phyloP scores from a whole-genome alignment of 2,113 vertebrate genomes.

The Macrotis lagotis region DNA sequence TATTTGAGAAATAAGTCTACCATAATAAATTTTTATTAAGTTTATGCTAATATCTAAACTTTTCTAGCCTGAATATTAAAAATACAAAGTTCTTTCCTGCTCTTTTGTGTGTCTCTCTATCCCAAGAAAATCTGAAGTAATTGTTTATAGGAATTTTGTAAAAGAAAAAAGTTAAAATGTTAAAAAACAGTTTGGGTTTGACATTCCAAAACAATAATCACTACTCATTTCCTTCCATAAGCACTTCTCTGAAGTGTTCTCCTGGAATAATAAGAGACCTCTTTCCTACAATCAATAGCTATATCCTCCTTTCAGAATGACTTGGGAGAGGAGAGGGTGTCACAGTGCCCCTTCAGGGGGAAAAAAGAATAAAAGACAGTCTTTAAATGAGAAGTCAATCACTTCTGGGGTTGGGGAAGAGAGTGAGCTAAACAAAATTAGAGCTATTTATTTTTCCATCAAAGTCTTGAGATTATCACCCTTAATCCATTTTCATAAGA shows the following conservation, averaged over 20 bases:
- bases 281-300: neutral
- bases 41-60: neutral
- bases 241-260: neutral
- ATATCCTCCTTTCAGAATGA: neutral
- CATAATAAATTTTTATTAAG: neutral
- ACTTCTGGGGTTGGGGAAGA: neutral
- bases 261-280: neutral
- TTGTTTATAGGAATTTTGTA: neutral
- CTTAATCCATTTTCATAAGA: neutral
- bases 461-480: neutral
- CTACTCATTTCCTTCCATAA: neutral
- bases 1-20: neutral
- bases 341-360: neutral
- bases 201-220: neutral
- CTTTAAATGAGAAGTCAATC: too few relatives aligned
- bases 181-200: neutral
- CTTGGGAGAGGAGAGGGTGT: neutral
- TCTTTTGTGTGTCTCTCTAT: neutral
- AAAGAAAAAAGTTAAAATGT: neutral
- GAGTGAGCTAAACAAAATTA: neutral
- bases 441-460: neutral
- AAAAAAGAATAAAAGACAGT: too few relatives aligned
- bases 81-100: neutral
- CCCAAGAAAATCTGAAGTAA: neutral
- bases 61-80: neutral